These are phyloP conservation scores for Chascanopsetta lugubris DNA, from an alignment of 2,113 vertebrate species.

Conservation along the genomic window DNA sequence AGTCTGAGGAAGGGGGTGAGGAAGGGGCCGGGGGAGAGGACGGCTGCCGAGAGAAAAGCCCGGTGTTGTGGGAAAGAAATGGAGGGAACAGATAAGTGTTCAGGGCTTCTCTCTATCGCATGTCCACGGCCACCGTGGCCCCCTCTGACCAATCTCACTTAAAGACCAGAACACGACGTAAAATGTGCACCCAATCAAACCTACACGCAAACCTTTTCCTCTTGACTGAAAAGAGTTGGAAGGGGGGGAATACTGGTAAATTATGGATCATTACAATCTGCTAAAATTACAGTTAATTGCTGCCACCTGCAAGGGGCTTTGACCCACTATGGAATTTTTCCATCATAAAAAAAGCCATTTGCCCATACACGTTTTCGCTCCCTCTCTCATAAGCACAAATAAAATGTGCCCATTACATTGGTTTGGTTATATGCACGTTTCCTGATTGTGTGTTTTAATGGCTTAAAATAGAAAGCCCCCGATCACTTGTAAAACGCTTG, in stretches of 20 bases:
- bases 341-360: conserved; percentile 83
- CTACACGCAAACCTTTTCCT: conserved; percentile 73
- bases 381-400: conserved; percentile 69
- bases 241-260: conserved; percentile 80
- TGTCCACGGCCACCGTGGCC: conserved; percentile 49
- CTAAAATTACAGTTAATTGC: conserved; percentile 88
- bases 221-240: conserved; percentile 77
- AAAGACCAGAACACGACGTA: conserved; percentile 67
- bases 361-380: conserved; percentile 65
- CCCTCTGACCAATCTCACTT: conserved; percentile 71
- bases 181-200: conserved; percentile 82
- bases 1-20: conserved; percentile 59
- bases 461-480: conserved; percentile 60
- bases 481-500: conserved; percentile 60
- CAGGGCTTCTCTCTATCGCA: conserved; percentile 51
- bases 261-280: conserved; percentile 83
- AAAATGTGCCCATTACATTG: conserved; percentile 70
- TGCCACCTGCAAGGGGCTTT: conserved; percentile 87
- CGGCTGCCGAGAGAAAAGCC: conserved; percentile 23
- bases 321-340: conserved; percentile 84
- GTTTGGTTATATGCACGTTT: conserved; percentile 55
- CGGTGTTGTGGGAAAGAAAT: conserved; percentile 46
- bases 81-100: conserved; percentile 48
- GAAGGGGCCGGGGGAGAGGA: conserved; percentile 48
- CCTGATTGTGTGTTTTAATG: conserved; percentile 65